These are phyloP conservation scores for Bicyclus anynana DNA, from an alignment of 1,140 invertebrate species.

Conservation along the genomic window DNA sequence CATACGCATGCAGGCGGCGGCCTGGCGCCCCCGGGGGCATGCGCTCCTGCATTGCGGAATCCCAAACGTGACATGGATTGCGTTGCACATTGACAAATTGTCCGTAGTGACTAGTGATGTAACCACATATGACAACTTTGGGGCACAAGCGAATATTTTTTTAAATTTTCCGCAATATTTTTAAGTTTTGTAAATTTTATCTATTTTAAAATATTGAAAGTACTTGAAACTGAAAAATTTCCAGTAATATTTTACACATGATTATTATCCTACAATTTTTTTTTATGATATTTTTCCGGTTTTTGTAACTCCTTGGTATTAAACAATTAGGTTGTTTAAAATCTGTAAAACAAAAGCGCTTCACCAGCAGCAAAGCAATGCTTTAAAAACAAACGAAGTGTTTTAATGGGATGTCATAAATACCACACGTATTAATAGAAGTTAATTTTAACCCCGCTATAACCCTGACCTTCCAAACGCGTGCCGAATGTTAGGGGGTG, in stretches of 20 bases:
- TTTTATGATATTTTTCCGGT: too few relatives aligned
- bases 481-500: constrained; percentile 46
- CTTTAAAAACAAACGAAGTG: not conserved
- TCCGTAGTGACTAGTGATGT: not conserved
- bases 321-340: too few relatives aligned
- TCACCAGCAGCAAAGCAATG: not conserved
- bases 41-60: constrained; percentile 64
- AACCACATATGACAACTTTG: not conserved
- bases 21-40: constrained; percentile 22
- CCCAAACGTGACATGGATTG: constrained; percentile 23
- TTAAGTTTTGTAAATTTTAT: not conserved
- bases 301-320: too few relatives aligned
- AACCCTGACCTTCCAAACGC: constrained; percentile 66
- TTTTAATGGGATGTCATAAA: too few relatives aligned
- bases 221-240: too few relatives aligned
- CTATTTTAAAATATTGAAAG: too few relatives aligned
- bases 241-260: too few relatives aligned
- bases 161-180: not conserved
- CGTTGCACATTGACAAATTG: constrained; percentile 13
- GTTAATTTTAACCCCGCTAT: constrained; percentile 27
- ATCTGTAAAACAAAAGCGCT: too few relatives aligned
- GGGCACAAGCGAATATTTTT: not conserved
- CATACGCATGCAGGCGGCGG: not conserved
- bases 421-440: not conserved
- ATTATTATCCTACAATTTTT: too few relatives aligned